phyloP scores from a whole-genome alignment of 1,140 invertebrate genomes.

The Heliconius melpomene region DNA sequence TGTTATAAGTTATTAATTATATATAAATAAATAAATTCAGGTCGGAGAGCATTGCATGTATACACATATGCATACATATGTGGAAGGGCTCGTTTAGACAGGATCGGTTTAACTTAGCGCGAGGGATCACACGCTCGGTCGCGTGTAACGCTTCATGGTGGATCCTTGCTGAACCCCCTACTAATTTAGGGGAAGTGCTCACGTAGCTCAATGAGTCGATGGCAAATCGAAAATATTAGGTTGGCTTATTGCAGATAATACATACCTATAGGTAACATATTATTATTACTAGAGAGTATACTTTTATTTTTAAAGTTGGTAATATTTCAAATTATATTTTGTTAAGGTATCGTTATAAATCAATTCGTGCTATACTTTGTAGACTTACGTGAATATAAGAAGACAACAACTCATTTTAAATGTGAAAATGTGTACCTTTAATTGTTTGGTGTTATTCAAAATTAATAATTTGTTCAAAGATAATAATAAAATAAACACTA shows the following conservation, averaged over 20 bases:
- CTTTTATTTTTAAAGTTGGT: too few relatives aligned
- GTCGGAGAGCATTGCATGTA: background rate
- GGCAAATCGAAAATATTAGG: conserved; percentile 54
- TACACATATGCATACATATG: background rate
- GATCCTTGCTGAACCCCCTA: conserved; percentile 49
- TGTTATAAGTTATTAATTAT: too few relatives aligned
- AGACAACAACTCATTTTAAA: too few relatives aligned
- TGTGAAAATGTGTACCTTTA: too few relatives aligned
- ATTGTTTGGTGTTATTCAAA: too few relatives aligned
- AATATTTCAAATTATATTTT: too few relatives aligned
- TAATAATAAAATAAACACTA: too few relatives aligned
- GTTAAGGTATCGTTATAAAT: too few relatives aligned
- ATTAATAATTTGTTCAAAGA: too few relatives aligned
- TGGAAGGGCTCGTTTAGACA: conserved; percentile 29
- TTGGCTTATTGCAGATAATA: background rate
- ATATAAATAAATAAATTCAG: background rate
- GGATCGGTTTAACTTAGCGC: conserved; percentile 28
- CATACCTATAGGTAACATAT: background rate
- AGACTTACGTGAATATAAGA: too few relatives aligned
- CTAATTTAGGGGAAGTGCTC: conserved; percentile 72
- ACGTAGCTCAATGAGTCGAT: conserved; percentile 60
- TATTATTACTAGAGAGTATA: too few relatives aligned
- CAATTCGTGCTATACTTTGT: too few relatives aligned
- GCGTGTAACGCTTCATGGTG: conserved; percentile 52
- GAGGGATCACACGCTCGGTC: conserved; percentile 50